Base-by-base conservation (phyloP, 1,140 invertebrate species). In the Harlomillsia oculata region DNA sequence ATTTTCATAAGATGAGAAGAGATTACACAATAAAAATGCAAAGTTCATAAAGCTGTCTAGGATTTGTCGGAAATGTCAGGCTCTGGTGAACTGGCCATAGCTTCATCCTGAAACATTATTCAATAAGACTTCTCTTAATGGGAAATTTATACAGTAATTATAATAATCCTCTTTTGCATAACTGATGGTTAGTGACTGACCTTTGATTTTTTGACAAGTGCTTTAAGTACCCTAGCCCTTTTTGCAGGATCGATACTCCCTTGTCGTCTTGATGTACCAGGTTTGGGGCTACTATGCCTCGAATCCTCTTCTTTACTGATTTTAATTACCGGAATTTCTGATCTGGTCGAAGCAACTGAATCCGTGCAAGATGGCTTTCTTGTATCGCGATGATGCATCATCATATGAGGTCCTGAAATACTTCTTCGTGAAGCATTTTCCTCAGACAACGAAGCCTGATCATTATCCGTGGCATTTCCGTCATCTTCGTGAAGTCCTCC, bases 311-410 rank as follows among this genome's bases (percentile, higher is more conserved):
- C 58, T 37, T 65, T 55, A 37, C 63, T 67, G 14, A 68, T 68
- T 56, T 67, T 67, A 18, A 68, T 68, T 11, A 67, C 65, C 8
- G 67, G 67, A 46, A 68, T 68, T 58, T 68, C 67, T 14, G 63
- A 60, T 37, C 60, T 32, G 18, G 50, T 57, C 3, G 63, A 66
- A 6, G 52, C 48, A 16, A 62, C 40, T 0, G 62, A 66, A 36
- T 66, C 59, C 4, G 62, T 65, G 30, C 57, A 56, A 6, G 57
- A 63, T 48, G 58, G 58, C 36, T 67, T 62, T 34, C 56, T 63
- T 1, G 32, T 23, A 36, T 50, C 26, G 28, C 32, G 25, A 20
- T 51, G 46, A 5, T 16, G n/a, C 32, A 11, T 34, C 32, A 5
- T 29, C 16, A 16, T 9, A 8, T 20, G 34, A 14, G 20, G 13